These are phyloP conservation scores for Masnerella sp. DNA, from an alignment of 2,888 invertebrate genomes.

Conservation along the genomic window DNA sequence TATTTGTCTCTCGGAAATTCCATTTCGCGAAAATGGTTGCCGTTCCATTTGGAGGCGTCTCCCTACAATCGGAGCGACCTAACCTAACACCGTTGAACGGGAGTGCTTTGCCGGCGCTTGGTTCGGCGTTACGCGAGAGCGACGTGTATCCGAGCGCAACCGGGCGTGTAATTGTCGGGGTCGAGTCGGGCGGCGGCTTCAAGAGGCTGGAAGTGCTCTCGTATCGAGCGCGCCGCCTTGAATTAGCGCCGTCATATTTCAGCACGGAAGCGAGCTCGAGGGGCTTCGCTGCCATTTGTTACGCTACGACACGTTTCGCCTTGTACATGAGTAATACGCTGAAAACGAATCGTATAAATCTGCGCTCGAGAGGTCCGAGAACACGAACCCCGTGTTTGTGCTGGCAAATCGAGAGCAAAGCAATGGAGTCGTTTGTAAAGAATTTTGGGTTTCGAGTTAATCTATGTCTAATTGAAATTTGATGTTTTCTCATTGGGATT, in stretches of 20 bases:
- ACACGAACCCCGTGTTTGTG: slow-evolving; percentile 12
- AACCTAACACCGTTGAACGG: slow-evolving; percentile 51
- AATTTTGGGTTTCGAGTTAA: no score
- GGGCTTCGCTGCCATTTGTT: slow-evolving; percentile 73
- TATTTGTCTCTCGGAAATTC: no score
- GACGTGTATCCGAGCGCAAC: slow-evolving; percentile 75
- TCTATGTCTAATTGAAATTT: no score
- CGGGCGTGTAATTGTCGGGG: slow-evolving; percentile 76
- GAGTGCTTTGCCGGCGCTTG: slow-evolving; percentile 64
- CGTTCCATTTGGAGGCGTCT: no score
- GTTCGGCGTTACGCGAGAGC: slow-evolving; percentile 74
- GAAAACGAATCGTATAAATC: slow-evolving; percentile 63
- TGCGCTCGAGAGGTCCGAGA: slow-evolving; percentile 32
- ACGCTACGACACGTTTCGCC: slow-evolving; percentile 64
- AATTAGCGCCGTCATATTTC: slow-evolving; percentile 77
- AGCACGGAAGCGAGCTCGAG: slow-evolving; percentile 68
- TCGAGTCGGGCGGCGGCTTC: slow-evolving; percentile 44
- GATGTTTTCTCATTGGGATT: no score
- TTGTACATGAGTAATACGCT: slow-evolving; percentile 68
- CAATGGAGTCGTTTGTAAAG: no score
- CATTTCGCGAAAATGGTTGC: no score
- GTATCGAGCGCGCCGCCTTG: slow-evolving; percentile 73
- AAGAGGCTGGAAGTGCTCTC: no score
- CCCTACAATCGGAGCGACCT: no score
- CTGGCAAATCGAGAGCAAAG: not conserved